Evolutionary conservation across 2,113 vertebrate genomes (phyloP), one percentile per base, ranked within the genome.

Genomic region (Egretta garzetta): DNA sequence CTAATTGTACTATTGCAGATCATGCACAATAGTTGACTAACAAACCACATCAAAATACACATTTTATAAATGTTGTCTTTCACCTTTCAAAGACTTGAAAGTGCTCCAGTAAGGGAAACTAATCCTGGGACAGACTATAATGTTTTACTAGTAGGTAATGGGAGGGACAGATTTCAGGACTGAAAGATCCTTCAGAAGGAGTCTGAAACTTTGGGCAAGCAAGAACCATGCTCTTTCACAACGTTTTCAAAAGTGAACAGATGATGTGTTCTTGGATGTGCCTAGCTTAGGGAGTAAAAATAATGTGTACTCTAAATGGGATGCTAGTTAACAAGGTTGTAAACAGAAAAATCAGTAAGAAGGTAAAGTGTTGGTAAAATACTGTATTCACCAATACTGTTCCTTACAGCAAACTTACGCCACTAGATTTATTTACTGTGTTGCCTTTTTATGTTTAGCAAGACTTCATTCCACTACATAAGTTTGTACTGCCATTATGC

Each of bases 381-480:
- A 88, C 64, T 56, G 2, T 43, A 41, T 91, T 94, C 72, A 79
- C 49, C 8, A 28, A 80, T 72, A 59, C 30, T n/a, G 49, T 39
- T 92, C 26, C 59, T 95, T 90, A 52, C n/a, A 95, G 80, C 60
- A 95, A 75, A 70, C 43, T 63, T 55, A 35, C 77, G 55, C 47
- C 50, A 52, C 80, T 95, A 55, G 50, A 86, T 96, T 91, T 93
- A 94, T 96, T 94, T 92, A 71, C 73, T 63, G 27, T 33, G 21
- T 84, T 93, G 92, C 63, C 72, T 86, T 97, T 96, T 96, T 70
- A 70, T 90, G 74, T 86, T 94, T 70, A 73, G 77, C 28, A 91
- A 75, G 64, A 86, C 66, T 96, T 96, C 55, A 81, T 91, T 94
- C 64, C 63, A 91, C 83, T 12, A 75, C 2, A 4, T 93, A 81